Base-by-base conservation (phyloP, 2,797 vertebrate species). In the Trichosurus vulpecula region DNA sequence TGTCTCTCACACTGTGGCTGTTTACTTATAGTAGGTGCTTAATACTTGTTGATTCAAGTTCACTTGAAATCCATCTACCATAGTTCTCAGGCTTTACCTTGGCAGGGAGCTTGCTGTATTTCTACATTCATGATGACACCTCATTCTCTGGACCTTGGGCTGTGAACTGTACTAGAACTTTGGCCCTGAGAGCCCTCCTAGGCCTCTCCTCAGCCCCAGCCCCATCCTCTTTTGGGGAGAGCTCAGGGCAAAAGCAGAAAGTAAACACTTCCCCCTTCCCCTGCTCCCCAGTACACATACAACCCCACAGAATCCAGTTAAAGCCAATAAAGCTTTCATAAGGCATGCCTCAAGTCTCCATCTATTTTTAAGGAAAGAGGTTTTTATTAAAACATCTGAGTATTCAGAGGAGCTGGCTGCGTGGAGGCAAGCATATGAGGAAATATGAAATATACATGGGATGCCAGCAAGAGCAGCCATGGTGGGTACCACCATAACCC, bases 301-400 rank as follows among this genome's bases (percentile, higher is more conserved):
- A 56, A 95, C 0, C 16, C 56, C 61, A 41, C 19, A 92, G 51
- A 91, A 61, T 27, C 11, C 53, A 91, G 54, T 31, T 94, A 94
- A 53, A 93, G 30, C 81, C 95, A 92, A 87, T 31, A 74, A 94
- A 94, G 12, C 27, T 92, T 92, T 92, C 61, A 92, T 89, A 94
- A 92, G 93, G 13, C 55, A 55, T 22, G 54, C 52, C 47, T 93
- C 90, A 57, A 92, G 2, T 1, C 52, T 94, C 96, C 92, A 96
- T 92, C 16, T 90, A 94, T 94, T 96, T 96, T 96, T 93, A 96
- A 94, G 91, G 51, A 93, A 94, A 74, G 27, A 54, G 13, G 47
- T 12, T 95, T 95, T 97, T 87, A 93, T 93, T 93, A 90, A 97
- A 96, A 92, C 35, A 91, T 93, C 25, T 91, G 66, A 91, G 27